These are phyloP conservation scores for Formica selysi DNA, from an alignment of 1,140 invertebrate genomes.

Conservation along the genomic window DNA sequence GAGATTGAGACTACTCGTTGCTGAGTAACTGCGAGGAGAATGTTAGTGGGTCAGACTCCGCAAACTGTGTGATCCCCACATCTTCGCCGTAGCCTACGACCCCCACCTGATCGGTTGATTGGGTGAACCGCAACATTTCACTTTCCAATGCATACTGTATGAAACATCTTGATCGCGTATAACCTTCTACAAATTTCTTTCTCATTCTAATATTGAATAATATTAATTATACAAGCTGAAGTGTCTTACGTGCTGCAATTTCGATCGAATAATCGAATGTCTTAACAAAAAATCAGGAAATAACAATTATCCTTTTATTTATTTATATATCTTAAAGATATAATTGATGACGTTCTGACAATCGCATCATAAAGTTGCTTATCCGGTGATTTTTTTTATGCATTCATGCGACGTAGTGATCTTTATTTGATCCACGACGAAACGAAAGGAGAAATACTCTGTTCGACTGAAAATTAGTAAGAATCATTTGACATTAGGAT, in stretches of 20 bases:
- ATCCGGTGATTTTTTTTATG: not conserved
- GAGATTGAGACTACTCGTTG: conserved; percentile 39
- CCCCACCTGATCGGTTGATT: conserved; percentile 59
- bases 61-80: conserved; percentile 75
- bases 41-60: conserved; percentile 85
- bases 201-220: not conserved
- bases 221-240: not conserved
- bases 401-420: not conserved
- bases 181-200: not conserved
- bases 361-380: not conserved
- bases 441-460: not conserved
- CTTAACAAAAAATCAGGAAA: too few relatives aligned
- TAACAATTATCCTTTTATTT: not conserved
- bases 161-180: not conserved
- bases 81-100: conserved; percentile 67
- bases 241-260: not conserved
- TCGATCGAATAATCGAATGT: conserved; percentile 19
- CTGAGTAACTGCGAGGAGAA: conserved; percentile 82
- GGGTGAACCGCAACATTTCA: conserved; percentile 54
- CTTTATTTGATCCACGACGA: not conserved
- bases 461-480: not conserved
- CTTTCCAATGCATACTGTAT: conserved; percentile 43
- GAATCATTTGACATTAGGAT: conserved; percentile 44
- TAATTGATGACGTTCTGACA: not conserved
- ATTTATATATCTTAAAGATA: not conserved